These are phyloP conservation scores for Porites lobata DNA, from an alignment of 92 coral and sea anemone species.

Conservation along the genomic window DNA sequence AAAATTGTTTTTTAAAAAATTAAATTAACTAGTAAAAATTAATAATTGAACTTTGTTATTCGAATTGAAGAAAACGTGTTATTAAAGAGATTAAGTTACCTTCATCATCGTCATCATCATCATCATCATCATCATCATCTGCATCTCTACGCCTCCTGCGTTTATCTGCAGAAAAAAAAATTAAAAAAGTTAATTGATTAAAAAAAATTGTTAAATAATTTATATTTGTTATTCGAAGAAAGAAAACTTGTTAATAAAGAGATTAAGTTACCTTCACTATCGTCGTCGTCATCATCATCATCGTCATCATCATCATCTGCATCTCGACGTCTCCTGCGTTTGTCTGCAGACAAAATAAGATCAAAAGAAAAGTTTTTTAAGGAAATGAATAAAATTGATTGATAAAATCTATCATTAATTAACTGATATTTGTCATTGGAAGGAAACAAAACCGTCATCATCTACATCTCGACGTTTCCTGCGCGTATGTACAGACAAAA, in stretches of 20 bases:
- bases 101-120: too few species aligned
- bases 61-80: neutral
- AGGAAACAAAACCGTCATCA: neutral
- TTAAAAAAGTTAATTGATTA: too few species aligned
- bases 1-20: neutral
- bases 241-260: too few species aligned
- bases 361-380: too few species aligned
- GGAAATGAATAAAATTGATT: too few species aligned
- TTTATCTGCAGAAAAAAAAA: neutral
- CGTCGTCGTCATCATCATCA: neutral
- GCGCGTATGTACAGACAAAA: neutral
- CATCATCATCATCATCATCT: neutral
- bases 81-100: neutral
- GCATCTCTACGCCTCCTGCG: neutral
- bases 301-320: neutral
- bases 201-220: too few species aligned
- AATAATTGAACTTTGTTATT: neutral
- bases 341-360: neutral
- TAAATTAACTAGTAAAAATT: too few species aligned
- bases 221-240: too few species aligned
- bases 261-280: neutral
- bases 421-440: too few species aligned
- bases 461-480: neutral
- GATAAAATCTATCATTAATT: too few species aligned
- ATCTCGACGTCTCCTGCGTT: neutral